Base-by-base conservation (phyloP, 2,113 vertebrate genomes). In the Hymenochirus boettgeri region DNA sequence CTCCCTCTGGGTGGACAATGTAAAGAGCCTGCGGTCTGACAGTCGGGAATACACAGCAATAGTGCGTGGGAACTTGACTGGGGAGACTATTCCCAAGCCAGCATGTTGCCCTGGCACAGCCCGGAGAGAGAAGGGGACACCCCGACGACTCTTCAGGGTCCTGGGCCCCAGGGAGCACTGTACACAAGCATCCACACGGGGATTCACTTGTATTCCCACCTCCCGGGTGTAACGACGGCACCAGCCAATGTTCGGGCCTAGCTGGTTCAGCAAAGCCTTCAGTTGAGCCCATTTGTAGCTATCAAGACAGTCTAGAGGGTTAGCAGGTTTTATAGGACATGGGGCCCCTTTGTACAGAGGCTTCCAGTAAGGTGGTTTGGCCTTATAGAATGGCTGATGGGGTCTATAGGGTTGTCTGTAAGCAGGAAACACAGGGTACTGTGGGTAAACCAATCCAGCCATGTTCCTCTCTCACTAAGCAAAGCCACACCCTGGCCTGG, bases 81-180 rank as follows among this genome's bases (percentile, higher is more conserved):
- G 56, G 71, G 77, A 74, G 3, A 65, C 39, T 4, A 65, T 65
- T 1, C 54, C 6, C 1, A 65, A 50, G 0, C 63, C 63, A 1
- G 63, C 63, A 7, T 57, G 63, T 23, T 65, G 63, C 26, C 63
- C 63, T 0, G 63, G 63, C 1, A 25, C 31, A 61, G 0, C 55
- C 33, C 8, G 57, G 21, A 19, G 37, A 11, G 50, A 54, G 18
- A 65, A 45, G 42, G 54, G 27, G 7, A 22, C 37, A 2, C 8
- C 2, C 63, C 15, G 17, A 42, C 19, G 46, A 37, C 70, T 82
- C 52, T 72, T 78, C 27, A 90, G 78, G 2, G 86, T 90, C 9
- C 87, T 85, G 15, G 82, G 83, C 0, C 88, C 89, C 39, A 91
- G 82, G 0, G 88, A 90, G 31, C 89, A 91, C 73, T 91, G 89